phyloP scores from a whole-genome alignment of 2,797 vertebrate genomes.

The Neosilurus mollespiculum region DNA sequence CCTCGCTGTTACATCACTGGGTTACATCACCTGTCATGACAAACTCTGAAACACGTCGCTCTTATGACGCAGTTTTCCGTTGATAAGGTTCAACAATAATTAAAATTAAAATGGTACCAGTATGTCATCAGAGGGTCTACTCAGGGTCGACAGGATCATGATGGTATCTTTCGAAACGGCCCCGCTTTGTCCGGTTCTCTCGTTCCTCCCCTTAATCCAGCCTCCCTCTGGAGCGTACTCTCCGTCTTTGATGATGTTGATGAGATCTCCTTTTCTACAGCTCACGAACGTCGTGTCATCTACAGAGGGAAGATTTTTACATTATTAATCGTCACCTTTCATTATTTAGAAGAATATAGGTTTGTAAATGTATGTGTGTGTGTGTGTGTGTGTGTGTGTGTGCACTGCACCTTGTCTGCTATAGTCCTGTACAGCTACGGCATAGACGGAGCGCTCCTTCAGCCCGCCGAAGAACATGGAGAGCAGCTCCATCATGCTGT shows the following conservation, averaged over 20 bases:
- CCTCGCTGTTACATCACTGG: background rate
- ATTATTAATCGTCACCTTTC: background rate
- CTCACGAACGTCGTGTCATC: constrained; percentile 74
- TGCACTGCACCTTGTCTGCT: constrained; percentile 64
- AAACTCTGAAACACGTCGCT: background rate
- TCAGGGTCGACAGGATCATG: constrained; percentile 80
- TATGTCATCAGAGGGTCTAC: constrained; percentile 76
- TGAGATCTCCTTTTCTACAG: constrained; percentile 85
- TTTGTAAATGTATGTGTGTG: background rate
- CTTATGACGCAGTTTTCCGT: background rate
- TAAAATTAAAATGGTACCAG: constrained; percentile 73
- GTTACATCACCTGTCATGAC: background rate
- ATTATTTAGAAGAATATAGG: background rate
- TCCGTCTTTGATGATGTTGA: constrained; percentile 75
- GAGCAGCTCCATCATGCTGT: constrained; percentile 77
- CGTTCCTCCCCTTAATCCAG: constrained; percentile 78
- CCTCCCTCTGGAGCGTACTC: constrained; percentile 58
- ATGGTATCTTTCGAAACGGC: constrained; percentile 71
- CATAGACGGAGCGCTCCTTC: constrained; percentile 80
- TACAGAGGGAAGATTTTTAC: constrained; percentile 35
- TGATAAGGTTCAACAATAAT: background rate
- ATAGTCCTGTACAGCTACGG: constrained; percentile 77
- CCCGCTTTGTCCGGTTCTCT: constrained; percentile 77
- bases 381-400: background rate
- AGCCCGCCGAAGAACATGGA: constrained; percentile 81